These are phyloP conservation scores for Lysandra bellargus DNA, from an alignment of 2,888 invertebrate genomes.

Conservation along the genomic window DNA sequence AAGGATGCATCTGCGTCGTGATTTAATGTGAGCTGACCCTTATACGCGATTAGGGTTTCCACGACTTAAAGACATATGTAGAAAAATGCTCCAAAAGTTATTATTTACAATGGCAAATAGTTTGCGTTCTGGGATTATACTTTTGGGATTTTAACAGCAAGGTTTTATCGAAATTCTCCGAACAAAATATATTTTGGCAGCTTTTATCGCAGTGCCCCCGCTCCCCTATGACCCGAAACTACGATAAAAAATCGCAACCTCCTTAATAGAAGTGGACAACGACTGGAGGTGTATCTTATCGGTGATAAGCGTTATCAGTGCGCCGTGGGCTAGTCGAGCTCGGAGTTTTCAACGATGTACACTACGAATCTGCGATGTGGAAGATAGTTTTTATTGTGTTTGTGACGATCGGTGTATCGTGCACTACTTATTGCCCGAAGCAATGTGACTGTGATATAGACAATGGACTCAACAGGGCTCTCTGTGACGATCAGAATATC, in stretches of 20 bases:
- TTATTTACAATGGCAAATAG: too few species aligned
- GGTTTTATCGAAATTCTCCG: slow-evolving; percentile 37
- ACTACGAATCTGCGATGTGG: slow-evolving; percentile 50
- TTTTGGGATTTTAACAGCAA: background rate
- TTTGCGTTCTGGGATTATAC: background rate
- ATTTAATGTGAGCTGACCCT: too few species aligned
- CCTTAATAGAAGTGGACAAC: slow-evolving; percentile 35
- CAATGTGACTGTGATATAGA: slow-evolving; percentile 79
- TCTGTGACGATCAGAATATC: slow-evolving; percentile 80
- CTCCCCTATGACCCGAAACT: slow-evolving; percentile 5
- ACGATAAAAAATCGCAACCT: slow-evolving; percentile 11
- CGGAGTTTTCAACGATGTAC: slow-evolving; percentile 49
- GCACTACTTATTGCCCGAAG: slow-evolving; percentile 68
- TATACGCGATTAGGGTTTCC: too few species aligned
- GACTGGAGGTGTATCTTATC: slow-evolving; percentile 59
- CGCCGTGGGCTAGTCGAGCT: slow-evolving; percentile 59
- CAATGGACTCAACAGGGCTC: slow-evolving; percentile 72
- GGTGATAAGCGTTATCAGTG: slow-evolving; percentile 53
- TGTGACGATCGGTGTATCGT: slow-evolving; percentile 40
- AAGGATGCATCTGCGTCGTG: too few species aligned
- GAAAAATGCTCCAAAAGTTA: too few species aligned
- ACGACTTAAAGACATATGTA: too few species aligned
- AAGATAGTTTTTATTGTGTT: slow-evolving; percentile 51
- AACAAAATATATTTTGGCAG: slow-evolving; percentile 45
- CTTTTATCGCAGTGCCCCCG: background rate